Conservation (phyloP, 2,888 invertebrate genomes). For the Eurytoma californica region DNA sequence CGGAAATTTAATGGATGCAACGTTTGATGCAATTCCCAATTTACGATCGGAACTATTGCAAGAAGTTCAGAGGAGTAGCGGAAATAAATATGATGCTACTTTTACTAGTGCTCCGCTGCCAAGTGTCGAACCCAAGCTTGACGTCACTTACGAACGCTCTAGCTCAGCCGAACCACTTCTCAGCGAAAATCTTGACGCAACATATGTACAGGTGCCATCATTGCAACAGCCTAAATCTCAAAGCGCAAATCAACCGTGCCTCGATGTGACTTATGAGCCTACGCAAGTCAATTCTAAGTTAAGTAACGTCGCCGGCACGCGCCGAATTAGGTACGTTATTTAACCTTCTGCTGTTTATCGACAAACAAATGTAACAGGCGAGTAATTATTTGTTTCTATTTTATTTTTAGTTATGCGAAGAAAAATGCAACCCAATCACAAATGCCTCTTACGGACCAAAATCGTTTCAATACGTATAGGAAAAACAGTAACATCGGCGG, state of each 20-base stretch:
- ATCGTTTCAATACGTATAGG: constrained; percentile 66
- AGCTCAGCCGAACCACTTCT: constrained; percentile 15
- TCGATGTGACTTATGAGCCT: constrained; percentile 50
- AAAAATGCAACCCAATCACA: constrained; percentile 51
- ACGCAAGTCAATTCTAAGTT: constrained; percentile 40
- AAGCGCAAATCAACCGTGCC: constrained; percentile 19
- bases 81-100: constrained; percentile 60
- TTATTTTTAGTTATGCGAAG: constrained; percentile 33
- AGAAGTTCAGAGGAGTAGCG: constrained; percentile 62
- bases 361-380: background rate
- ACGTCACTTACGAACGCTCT: constrained; percentile 37
- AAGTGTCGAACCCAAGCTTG: constrained; percentile 35
- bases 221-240: constrained; percentile 34
- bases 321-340: constrained; percentile 34
- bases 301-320: background rate
- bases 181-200: constrained; percentile 51
- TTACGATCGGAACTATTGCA: constrained; percentile 65
- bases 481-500: constrained; percentile 57
- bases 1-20: constrained; percentile 36
- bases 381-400: background rate
- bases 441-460: constrained; percentile 36
- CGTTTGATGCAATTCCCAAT: constrained; percentile 52
- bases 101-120: constrained; percentile 47
- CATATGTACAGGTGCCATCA: constrained; percentile 35
- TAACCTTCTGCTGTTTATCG: background rate